phyloP scores from a whole-genome alignment of 2,888 invertebrate species.

The Eremobia ochroleuca region DNA sequence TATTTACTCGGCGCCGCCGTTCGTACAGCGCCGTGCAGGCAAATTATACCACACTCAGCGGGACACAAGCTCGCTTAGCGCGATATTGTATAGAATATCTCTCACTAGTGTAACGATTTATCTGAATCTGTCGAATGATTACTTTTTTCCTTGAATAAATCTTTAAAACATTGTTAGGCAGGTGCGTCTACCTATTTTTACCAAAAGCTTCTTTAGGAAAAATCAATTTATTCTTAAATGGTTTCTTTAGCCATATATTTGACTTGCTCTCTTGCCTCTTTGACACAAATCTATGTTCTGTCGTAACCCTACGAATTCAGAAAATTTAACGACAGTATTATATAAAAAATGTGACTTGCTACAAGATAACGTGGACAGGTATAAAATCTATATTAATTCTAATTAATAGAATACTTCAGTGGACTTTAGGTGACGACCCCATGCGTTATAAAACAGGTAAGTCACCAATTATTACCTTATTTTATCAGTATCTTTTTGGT shows the following conservation, averaged over 20 bases:
- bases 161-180: constrained; percentile 34
- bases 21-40: constrained; percentile 70
- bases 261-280: neutral
- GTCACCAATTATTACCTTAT: constrained; percentile 42
- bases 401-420: constrained; percentile 51
- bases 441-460: constrained; percentile 55
- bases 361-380: constrained; percentile 24
- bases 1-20: constrained; percentile 38
- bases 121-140: constrained; percentile 63
- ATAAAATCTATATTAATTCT: constrained; percentile 44
- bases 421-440: constrained; percentile 29
- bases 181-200: constrained; percentile 13
- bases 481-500: constrained; percentile 46
- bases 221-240: constrained; percentile 19
- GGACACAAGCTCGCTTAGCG: constrained; percentile 78
- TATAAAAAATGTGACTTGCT: constrained; percentile 25
- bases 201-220: neutral
- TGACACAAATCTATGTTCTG: constrained; percentile 1
- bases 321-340: constrained; percentile 40
- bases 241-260: constrained; percentile 12
- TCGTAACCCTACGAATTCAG: neutral
- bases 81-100: constrained; percentile 83
- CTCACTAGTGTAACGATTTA: constrained; percentile 79
- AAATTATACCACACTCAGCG: constrained; percentile 85
- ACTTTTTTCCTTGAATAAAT: constrained; percentile 38